These are phyloP conservation scores for Motacilla alba DNA, from an alignment of 2,113 vertebrate genomes.

Conservation along the genomic window DNA sequence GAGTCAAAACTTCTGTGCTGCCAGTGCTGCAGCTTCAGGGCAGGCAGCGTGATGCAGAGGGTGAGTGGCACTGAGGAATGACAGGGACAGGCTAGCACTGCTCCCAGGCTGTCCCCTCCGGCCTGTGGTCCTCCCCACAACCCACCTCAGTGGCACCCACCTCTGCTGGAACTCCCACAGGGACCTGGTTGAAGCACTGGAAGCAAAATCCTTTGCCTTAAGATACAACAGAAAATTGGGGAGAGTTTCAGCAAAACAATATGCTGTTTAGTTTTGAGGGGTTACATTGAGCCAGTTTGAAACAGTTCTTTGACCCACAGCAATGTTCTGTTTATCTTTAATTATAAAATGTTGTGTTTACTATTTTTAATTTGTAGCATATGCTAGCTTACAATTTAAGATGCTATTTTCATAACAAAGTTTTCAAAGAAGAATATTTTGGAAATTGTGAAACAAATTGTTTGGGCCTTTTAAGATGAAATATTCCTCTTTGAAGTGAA, in stretches of 20 bases:
- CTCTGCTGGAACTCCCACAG: neutral
- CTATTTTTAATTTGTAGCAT: constrained; percentile 36
- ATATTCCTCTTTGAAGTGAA: constrained; percentile 31
- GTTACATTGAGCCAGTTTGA: neutral
- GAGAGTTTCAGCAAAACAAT: neutral
- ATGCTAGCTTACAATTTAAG: neutral
- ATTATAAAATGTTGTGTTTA: neutral
- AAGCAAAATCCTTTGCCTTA: neutral
- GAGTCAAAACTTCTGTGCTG: neutral
- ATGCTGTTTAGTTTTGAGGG: neutral
- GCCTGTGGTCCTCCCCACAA: neutral
- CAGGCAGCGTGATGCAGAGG: neutral
- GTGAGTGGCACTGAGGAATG: neutral
- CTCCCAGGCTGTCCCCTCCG: neutral
- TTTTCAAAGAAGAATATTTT: neutral
- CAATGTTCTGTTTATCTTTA: constrained; percentile 8
- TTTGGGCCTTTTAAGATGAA: constrained; percentile 7
- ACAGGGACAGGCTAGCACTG: neutral
- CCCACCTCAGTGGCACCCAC: neutral
- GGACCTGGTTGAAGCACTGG: neutral
- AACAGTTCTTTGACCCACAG: constrained; percentile 16
- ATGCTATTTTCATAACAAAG: neutral
- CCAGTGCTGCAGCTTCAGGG: neutral
- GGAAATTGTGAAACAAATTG: constrained; percentile 17
- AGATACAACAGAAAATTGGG: neutral